A percentile compares a stretch with the other conserved stretches of the same genome.
phyloP scores from a whole-genome alignment of 1,140 invertebrate species.

The Orchesella cincta region DNA sequence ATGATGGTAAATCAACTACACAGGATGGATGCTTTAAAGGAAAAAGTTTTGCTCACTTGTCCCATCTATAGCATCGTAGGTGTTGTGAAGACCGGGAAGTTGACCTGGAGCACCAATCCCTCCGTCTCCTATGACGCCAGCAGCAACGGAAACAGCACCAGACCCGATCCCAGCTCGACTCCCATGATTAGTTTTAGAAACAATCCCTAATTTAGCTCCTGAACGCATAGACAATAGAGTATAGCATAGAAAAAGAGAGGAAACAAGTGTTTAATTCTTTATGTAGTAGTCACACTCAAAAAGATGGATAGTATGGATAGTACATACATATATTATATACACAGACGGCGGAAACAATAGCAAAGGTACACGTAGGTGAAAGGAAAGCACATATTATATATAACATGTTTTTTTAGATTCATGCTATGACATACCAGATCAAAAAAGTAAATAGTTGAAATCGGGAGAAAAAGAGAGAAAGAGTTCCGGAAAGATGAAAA shows the following conservation, averaged over 20 bases:
- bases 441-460: background rate
- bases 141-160: slow-evolving; percentile 13
- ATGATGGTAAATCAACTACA: background rate
- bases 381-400: too few species aligned
- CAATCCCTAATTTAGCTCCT: slow-evolving; percentile 40
- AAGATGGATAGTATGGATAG: background rate
- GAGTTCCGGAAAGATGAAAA: background rate
- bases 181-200: slow-evolving; percentile 33
- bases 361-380: background rate
- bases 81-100: slow-evolving; percentile 24
- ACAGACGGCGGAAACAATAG: background rate
- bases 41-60: slow-evolving; percentile 22
- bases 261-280: background rate
- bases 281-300: background rate
- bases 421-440: too few species aligned
- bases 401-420: too few species aligned
- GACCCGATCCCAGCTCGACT: background rate
- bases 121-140: slow-evolving; percentile 10
- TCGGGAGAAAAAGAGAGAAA: background rate
- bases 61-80: slow-evolving; percentile 37
- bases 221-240: slow-evolving; percentile 19
- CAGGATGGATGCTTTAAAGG: background rate
- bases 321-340: background rate
- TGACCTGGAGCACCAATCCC: slow-evolving; percentile 20
- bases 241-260: background rate